A percentile compares a stretch with the other conserved stretches of the same genome.
Evolutionary conservation across 2,113 vertebrate genomes (phyloP).

Genomic region (Bothrops jararaca): DNA sequence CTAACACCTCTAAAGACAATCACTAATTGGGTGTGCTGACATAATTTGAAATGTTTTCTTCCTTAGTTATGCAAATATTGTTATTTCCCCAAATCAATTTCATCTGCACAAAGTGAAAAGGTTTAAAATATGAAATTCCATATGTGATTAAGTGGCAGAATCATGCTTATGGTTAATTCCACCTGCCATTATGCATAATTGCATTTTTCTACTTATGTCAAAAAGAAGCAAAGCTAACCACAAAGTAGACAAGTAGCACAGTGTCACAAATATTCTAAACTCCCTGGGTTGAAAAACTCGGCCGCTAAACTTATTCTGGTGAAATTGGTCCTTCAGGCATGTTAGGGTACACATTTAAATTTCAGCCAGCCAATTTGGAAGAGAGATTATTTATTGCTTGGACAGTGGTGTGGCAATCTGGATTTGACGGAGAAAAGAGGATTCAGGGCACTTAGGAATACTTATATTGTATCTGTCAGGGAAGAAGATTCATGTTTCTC

Average conservation of each 20-base stretch:
- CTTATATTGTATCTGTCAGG: background rate
- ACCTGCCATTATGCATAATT: conserved; percentile 16
- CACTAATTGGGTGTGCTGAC: background rate
- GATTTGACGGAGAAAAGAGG: background rate
- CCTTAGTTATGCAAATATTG: background rate
- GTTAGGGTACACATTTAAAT: background rate
- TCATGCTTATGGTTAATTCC: conserved; percentile 10
- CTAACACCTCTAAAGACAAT: background rate
- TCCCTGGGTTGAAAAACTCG: background rate
- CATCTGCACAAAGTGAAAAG: background rate
- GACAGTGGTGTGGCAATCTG: background rate
- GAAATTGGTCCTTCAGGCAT: background rate
- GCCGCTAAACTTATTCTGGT: background rate
- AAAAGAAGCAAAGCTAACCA: background rate
- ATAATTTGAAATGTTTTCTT: background rate
- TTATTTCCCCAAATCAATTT: conserved; percentile 26
- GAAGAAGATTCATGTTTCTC: background rate
- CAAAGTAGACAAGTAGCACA: background rate
- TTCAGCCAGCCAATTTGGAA: background rate
- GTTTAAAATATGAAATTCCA: conserved; percentile 17
- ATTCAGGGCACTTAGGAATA: background rate
- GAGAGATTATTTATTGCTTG: background rate
- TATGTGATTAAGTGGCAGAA: background rate
- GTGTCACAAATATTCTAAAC: background rate
- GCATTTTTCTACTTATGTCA: background rate